phyloP scores from a whole-genome alignment of 2,797 vertebrate species.

The Enteromius fasciolatus region DNA sequence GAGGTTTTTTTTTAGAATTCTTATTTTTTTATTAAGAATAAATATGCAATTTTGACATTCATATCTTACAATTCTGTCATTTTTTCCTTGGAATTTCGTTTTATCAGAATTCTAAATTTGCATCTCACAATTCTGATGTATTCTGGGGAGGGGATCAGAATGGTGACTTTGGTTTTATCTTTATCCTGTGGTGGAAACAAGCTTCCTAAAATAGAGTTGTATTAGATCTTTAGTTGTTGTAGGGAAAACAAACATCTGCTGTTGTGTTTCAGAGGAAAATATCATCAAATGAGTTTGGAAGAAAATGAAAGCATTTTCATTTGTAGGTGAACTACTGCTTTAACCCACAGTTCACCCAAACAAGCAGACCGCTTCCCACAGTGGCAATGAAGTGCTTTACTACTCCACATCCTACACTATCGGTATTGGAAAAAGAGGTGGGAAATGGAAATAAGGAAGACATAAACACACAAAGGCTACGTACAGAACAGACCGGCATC shows the following conservation, averaged over 20 bases:
- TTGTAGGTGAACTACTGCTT: background rate
- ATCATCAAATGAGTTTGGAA: background rate
- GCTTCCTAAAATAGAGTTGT: background rate
- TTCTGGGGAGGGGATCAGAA: background rate
- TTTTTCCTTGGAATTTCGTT: background rate
- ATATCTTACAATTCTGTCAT: background rate
- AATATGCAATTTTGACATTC: background rate
- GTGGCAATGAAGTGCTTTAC: constrained; percentile 6
- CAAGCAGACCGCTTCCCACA: background rate
- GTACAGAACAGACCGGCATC: constrained; percentile 34
- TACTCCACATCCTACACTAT: constrained; percentile 12
- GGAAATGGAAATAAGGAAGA: constrained; percentile 31
- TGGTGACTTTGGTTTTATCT: background rate
- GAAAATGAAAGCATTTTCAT: background rate
- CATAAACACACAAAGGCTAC: constrained; percentile 41
- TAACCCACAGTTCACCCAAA: constrained; percentile 1
- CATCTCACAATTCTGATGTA: background rate
- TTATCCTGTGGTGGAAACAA: background rate
- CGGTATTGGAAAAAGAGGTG: background rate
- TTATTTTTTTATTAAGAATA: too few relatives aligned
- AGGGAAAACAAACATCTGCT: background rate
- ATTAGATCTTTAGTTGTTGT: background rate
- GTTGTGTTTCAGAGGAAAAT: background rate
- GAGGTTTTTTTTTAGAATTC: too few relatives aligned
- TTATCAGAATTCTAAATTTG: background rate